Evolutionary conservation across 2,888 invertebrate genomes (phyloP), one percentile per base, ranked within the genome.

Genomic region (Chydorus sphaericus): DNA sequence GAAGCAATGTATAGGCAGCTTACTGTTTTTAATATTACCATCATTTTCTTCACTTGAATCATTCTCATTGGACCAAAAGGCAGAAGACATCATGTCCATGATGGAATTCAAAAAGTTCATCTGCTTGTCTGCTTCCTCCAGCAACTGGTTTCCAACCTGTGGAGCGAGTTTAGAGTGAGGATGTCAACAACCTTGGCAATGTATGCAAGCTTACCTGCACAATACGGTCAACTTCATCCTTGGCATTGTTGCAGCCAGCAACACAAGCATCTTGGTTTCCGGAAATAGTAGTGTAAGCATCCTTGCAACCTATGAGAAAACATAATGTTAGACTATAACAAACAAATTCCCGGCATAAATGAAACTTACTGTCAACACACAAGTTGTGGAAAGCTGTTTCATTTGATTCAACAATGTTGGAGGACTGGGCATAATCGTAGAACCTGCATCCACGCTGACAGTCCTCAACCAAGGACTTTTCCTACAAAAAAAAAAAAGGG

Each of bases 51-150:
- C 44, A 44, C 26, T 44, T 20, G 20, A 11, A 7, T 16, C 20
- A 2, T 44, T 26, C 16, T 44, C 44, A 10, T 10, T 20, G 20
- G 44, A 44, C 44, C 44, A 44, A 14, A 44, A 44, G 4, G 44
- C 16, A 18, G 44, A 44, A 18, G 44, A 44, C 20, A 44, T 11
- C 44, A 44, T 44, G 11, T 26, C 44, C 6, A 44, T 44, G 20
- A 44, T 44, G 18, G 44, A 44, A 44, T 44, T 44, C 11, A 44
- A 18, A 18, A 44, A 44, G 16, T 44, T 44, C 44, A 44, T 44
- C 44, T 44, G 44, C 14, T 44, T 44, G 10, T 44, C 44, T 23
- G 44, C 44, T 1, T 44, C 44, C 11, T 44, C 44, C 26, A 44
- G 16, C 18, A 44, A 7, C 10, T 44, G 44, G 14, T 44, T 20